phyloP scores from a whole-genome alignment of 2,797 vertebrate species.

The Thamnophis elegans region DNA sequence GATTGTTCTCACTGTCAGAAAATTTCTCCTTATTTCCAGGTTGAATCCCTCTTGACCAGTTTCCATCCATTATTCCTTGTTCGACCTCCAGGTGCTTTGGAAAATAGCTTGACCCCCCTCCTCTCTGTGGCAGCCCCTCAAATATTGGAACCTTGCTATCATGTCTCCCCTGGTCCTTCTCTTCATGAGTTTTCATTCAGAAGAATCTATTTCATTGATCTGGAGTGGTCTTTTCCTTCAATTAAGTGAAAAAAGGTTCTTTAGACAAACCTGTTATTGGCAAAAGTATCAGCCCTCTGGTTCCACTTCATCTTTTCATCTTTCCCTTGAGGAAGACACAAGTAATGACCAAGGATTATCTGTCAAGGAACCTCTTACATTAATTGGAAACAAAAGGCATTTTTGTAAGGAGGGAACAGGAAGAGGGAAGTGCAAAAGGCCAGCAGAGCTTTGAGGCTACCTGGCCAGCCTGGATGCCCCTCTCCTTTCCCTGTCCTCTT shows the following conservation, averaged over 20 bases:
- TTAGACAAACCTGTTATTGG: not conserved
- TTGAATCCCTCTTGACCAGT: too few species aligned
- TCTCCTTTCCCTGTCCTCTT: not conserved
- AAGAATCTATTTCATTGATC: not conserved
- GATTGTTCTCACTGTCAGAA: too few species aligned
- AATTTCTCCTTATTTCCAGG: too few species aligned
- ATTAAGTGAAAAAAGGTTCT: not conserved
- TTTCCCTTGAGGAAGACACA: not conserved
- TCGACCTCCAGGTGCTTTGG: too few species aligned
- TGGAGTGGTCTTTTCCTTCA: not conserved
- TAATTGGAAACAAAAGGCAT: not conserved
- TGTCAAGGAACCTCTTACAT: not conserved
- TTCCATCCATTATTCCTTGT: too few species aligned
- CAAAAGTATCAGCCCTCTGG: not conserved
- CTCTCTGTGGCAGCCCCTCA: too few species aligned
- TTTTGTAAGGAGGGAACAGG: not conserved
- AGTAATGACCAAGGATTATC: not conserved
- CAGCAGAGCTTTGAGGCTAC: not conserved
- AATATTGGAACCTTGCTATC: too few species aligned
- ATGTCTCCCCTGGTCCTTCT: too few species aligned
- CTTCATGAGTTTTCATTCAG: not conserved
- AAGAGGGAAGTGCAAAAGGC: not conserved
- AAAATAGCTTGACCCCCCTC: too few species aligned
- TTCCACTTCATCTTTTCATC: not conserved
- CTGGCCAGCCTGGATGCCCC: too few species aligned